Conservation (phyloP, 2,888 invertebrate species). For the Drosophila koepferae region DNA sequence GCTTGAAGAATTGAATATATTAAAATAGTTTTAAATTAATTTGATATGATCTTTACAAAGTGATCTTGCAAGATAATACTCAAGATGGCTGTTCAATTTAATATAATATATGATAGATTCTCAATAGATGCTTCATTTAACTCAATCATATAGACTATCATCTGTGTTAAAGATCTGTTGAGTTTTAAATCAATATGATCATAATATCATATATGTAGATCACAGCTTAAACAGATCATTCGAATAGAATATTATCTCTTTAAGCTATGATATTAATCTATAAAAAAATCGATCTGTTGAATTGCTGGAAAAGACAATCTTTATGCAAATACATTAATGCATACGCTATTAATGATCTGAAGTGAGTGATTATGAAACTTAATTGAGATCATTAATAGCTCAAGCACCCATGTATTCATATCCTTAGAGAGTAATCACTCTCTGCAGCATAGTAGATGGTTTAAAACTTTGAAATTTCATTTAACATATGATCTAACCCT, state of each 20-base stretch:
- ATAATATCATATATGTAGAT: neutral
- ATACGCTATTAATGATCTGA: too few relatives aligned
- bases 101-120: too few relatives aligned
- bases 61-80: neutral
- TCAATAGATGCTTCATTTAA: too few relatives aligned
- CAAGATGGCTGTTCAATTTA: neutral
- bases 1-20: neutral
- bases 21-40: neutral
- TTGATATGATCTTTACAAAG: neutral
- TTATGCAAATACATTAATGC: too few relatives aligned
- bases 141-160: too few relatives aligned
- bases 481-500: neutral
- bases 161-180: too few relatives aligned
- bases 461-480: neutral
- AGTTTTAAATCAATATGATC: neutral
- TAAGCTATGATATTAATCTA: neutral
- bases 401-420: neutral
- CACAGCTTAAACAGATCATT: neutral
- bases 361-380: too few relatives aligned
- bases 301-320: too few relatives aligned
- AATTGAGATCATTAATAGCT: too few relatives aligned
- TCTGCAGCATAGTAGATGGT: too few relatives aligned
- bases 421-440: neutral
- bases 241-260: neutral
- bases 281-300: neutral